Base-by-base conservation (phyloP, 1,140 invertebrate species). In the Neodiprion virginianus region DNA sequence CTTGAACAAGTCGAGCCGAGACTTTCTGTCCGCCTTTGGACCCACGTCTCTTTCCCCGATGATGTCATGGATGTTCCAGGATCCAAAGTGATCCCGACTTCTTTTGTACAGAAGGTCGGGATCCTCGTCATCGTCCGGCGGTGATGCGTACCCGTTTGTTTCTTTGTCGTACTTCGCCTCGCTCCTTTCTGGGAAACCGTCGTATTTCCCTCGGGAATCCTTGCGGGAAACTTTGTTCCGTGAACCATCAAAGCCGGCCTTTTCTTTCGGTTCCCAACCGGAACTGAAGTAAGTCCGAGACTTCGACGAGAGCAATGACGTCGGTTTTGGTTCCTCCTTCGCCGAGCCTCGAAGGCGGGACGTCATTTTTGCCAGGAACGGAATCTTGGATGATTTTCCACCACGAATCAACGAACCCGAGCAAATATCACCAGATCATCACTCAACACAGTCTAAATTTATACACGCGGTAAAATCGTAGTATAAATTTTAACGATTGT, bases 41-140 rank as follows among this genome's bases (percentile, higher is more conserved):
- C 48, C 75, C 69, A 28, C 69, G 72, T 75, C 78, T 12, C 21
- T 23, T 14, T 23, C 12, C 21, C 9, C 73, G 23, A 74, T 78
- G 66, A 82, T 67, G 61, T 84, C 81, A 75, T 81, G 80, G 61
- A 85, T 79, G 9, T 81, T 76, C 84, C 83, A 87, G 14, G 78
- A 73, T 65, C 78, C 79, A 17, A 82, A 85, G 40, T 83, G 77
- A 1, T 82, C 72, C 53, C 71, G 79, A 69, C 80, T 81, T 72
- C 75, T 81, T 61, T 75, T 75, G 49, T 81, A 81, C 10, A 81
- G 14, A 17, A 77, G n/a, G 48, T 81, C 80, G 8, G 73, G 49
- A 61, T 70, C 73, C 1, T 78, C 75, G 2, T 76, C 69, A 50
- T 50, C 71, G 8, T 49, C 11, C 5, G 8, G 53, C 11, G 53